Conservation (phyloP, 2,797 vertebrate species). For the Trachurus trachurus region DNA sequence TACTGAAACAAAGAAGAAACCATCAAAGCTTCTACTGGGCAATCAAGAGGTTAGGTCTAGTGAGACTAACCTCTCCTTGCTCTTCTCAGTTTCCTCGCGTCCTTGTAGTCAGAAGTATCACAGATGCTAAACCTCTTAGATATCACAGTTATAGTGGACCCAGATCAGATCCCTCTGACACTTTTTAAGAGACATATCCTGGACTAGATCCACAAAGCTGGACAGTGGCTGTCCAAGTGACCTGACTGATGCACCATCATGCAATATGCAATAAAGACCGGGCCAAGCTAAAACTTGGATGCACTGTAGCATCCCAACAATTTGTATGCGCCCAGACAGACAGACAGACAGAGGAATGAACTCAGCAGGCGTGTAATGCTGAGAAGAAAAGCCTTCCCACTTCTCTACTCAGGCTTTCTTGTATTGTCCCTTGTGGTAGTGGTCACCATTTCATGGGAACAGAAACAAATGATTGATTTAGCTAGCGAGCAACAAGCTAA, state of each 20-base stretch:
- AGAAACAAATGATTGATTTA: background rate
- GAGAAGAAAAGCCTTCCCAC: background rate
- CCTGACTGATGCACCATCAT: background rate
- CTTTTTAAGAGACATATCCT: background rate
- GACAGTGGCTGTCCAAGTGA: background rate
- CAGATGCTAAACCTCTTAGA: background rate
- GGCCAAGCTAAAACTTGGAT: background rate
- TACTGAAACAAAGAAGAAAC: constrained; percentile 7
- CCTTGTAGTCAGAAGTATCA: background rate
- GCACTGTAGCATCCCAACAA: constrained; percentile 11
- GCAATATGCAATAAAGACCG: background rate
- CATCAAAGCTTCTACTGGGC: constrained; percentile 4
- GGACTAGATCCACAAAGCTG: background rate
- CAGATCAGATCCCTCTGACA: background rate
- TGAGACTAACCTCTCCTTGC: background rate
- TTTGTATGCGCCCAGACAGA: background rate
- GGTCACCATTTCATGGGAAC: constrained; percentile 16
- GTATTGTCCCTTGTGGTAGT: background rate
- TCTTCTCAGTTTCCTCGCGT: constrained; percentile 2
- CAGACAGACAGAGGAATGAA: background rate
- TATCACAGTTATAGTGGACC: background rate
- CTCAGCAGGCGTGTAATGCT: background rate
- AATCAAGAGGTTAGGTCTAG: background rate
- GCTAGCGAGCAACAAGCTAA: constrained; percentile 19
- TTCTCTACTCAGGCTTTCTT: background rate